These are phyloP conservation scores for Grus americana DNA, from an alignment of 2,113 vertebrate genomes.

Conservation along the genomic window DNA sequence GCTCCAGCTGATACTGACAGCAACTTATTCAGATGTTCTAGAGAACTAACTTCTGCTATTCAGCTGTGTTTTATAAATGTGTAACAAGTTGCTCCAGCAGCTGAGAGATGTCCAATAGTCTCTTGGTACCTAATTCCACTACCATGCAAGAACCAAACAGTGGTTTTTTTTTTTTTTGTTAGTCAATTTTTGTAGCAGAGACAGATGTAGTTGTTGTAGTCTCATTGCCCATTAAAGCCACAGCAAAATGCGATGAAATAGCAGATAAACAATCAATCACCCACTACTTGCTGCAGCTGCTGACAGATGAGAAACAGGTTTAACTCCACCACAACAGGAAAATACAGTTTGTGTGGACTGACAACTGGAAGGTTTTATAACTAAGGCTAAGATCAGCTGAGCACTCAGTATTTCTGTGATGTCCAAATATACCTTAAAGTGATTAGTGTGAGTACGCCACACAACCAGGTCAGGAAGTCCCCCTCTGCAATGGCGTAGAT, in stretches of 20 bases:
- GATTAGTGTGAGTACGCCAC: slow-evolving; percentile 79
- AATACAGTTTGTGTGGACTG: rapidly evolving
- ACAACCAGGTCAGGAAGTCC: slow-evolving; percentile 95
- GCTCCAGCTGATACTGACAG: not conserved
- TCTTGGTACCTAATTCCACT: not conserved
- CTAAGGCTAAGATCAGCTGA: not conserved
- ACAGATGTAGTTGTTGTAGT: not conserved
- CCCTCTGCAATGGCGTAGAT: slow-evolving; percentile 88
- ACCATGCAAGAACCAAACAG: not conserved
- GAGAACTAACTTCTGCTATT: not conserved
- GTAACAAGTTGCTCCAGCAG: not conserved
- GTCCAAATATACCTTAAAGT: slow-evolving; percentile 80
- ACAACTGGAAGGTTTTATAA: not conserved
- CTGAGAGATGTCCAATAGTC: not conserved
- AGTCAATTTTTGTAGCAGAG: not conserved
- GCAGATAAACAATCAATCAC: not conserved
- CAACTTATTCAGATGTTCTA: not conserved
- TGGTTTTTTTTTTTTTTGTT: no score
- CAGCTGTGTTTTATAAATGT: not conserved
- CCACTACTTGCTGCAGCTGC: not conserved
- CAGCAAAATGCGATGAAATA: not conserved
- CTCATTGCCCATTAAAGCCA: rapidly evolving
- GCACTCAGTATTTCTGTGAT: rapidly evolving
- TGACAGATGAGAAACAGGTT: not conserved
- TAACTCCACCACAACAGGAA: not conserved